Conservation (phyloP, 2,113 vertebrate genomes). For the Marmota monax region DNA sequence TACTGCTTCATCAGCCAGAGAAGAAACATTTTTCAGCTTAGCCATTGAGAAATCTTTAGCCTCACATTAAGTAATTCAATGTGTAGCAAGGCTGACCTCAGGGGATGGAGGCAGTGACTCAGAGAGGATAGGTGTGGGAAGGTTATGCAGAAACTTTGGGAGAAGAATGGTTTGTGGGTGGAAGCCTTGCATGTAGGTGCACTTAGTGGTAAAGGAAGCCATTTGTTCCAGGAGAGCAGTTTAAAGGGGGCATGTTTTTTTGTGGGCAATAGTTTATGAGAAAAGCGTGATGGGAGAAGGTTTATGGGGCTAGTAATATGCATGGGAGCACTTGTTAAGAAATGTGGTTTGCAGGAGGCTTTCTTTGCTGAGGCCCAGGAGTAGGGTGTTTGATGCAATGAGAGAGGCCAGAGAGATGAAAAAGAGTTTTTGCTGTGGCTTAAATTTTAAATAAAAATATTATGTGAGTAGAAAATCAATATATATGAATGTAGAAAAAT, state of each 20-base stretch:
- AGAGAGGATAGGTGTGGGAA: neutral
- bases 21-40: neutral
- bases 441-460: constrained; percentile 17
- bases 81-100: neutral
- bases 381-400: neutral
- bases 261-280: neutral
- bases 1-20: neutral
- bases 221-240: constrained; percentile 63
- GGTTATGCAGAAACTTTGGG: neutral
- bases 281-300: neutral
- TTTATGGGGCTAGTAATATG: neutral
- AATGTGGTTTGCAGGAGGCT: neutral
- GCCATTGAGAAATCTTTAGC: neutral
- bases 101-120: neutral
- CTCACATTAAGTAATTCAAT: neutral
- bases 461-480: neutral
- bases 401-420: neutral
- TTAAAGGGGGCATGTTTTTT: neutral
- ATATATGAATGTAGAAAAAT: neutral
- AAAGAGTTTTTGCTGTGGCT: neutral
- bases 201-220: neutral
- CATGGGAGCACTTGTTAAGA: neutral
- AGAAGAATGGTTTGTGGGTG: neutral
- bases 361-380: neutral
- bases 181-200: neutral